These are phyloP conservation scores for Stichodactyla helianthus DNA, from an alignment of 64 coral and sea anemone genomes.

Conservation along the genomic window DNA sequence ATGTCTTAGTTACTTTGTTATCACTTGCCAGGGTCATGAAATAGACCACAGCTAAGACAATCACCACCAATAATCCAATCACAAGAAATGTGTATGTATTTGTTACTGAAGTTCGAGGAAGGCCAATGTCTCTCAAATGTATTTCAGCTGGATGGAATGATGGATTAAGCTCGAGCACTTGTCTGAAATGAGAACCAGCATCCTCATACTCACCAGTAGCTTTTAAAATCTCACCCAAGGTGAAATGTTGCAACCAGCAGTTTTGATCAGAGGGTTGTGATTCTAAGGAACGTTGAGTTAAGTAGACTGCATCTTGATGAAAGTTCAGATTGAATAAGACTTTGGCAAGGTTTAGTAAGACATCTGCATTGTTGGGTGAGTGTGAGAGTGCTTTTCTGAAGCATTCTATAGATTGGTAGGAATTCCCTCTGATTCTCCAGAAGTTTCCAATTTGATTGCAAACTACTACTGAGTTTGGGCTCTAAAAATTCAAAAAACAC, in stretches of 20 bases:
- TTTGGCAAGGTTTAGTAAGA: conserved; percentile 91
- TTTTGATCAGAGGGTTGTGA: conserved; percentile 93
- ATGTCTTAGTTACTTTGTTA: conserved; percentile 56
- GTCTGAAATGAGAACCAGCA: conserved; percentile 79
- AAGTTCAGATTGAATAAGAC: conserved; percentile 93
- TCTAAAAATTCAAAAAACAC: conserved; percentile 41
- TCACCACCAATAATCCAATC: conserved; percentile 79
- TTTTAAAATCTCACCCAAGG: conserved; percentile 92
- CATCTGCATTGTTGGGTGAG: conserved; percentile 95
- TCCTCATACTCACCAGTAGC: conserved; percentile 84
- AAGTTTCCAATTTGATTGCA: conserved; percentile 98
- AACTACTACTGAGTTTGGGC: conserved; percentile 89
- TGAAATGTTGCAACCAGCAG: conserved; percentile 99
- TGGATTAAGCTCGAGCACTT: conserved; percentile 87
- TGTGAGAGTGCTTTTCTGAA: conserved; percentile 83
- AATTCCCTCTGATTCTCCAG: conserved; percentile 97
- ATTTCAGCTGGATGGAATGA: conserved; percentile 92
- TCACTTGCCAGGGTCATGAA: conserved; percentile 88
- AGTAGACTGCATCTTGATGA: conserved; percentile 79
- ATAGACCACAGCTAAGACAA: conserved; percentile 85
- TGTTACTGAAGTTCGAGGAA: conserved; percentile 54
- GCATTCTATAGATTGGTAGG: conserved; percentile 97
- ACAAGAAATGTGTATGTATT: conserved; percentile 95
- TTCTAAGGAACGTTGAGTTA: conserved; percentile 88
- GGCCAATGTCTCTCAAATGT: conserved; percentile 81